Percentiles rank a stretch among this genome's conserved stretches.
Evolutionary conservation across 2,888 invertebrate genomes (phyloP).

Genomic region (Agriopis leucophaearia): DNA sequence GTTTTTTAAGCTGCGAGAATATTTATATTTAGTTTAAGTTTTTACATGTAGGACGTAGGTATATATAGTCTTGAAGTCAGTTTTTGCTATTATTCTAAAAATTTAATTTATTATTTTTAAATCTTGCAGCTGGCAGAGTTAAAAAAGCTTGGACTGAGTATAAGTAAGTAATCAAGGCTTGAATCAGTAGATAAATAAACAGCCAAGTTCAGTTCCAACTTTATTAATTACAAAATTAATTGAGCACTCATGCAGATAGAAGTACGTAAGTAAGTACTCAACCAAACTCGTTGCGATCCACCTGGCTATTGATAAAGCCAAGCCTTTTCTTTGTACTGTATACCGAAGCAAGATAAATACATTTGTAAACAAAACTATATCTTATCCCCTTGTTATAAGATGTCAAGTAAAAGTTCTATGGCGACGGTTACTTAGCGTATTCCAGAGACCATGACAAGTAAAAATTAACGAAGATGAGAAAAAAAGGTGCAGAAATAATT

Average conservation of each 20-base stretch:
- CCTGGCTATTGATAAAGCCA: conserved; percentile 43
- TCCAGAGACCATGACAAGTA: conserved; percentile 41
- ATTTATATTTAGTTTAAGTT: no score
- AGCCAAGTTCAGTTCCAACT: neutral
- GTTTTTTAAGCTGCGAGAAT: no score
- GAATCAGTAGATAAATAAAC: conserved; percentile 8
- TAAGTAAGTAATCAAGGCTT: neutral
- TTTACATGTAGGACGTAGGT: no score
- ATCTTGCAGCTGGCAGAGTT: no score
- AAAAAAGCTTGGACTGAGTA: no score
- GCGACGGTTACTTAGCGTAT: conserved; percentile 27
- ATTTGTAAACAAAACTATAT: conserved; percentile 20
- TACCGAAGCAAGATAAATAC: conserved; percentile 7
- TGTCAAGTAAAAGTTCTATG: neutral
- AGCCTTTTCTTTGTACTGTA: conserved; percentile 38
- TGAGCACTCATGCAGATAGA: conserved; percentile 20
- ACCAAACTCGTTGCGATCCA: conserved; percentile 40
- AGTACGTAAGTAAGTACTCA: conserved; percentile 5
- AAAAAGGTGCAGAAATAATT: conserved; percentile 38
- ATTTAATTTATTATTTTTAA: no score
- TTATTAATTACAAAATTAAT: conserved; percentile 19
- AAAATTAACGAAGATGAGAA: conserved; percentile 38
- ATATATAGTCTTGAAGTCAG: no score
- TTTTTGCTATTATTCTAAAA: no score
- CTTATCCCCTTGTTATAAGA: conserved; percentile 9